Evolutionary conservation across 2,888 invertebrate species (phyloP), one percentile per base, ranked within the genome.

Genomic region (Spialia ferax): DNA sequence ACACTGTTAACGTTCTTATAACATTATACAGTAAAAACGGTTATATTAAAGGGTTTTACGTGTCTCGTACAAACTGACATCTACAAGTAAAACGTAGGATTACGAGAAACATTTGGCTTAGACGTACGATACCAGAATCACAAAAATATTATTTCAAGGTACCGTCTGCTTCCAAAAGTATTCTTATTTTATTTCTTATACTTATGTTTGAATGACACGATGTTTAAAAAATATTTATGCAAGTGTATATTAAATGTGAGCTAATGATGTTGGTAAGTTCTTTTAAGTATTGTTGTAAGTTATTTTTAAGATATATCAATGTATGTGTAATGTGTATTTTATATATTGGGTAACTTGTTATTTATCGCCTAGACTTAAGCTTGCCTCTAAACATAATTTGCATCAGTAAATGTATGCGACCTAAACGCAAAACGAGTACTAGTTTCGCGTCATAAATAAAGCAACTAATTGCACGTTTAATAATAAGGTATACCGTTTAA

Each of bases 61-160:
- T 35, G 13, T 15, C 54, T 26, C 20, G n/a, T 15, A 55, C 29
- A 63, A 63, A 63, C 42, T 48, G 56, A 48, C 45, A 63, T 45
- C 23, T 23, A 56, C 50, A 61, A 61, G 52, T 54, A 57, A 48
- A 63, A 57, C 29, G 32, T 48, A 57, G 23, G 18, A 48, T 45
- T 32, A 54, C 23, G 56, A 48, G 56, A 48, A 57, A 57, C 64
- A 57, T 45, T 64, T 57, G 64, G 64, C 57, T 57, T 50, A 32
- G 48, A 35, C 57, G 64, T 57, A 64, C 50, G 57, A 11, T 26
- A 15, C 23, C 57, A 57, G 64, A 64, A 64, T 57, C 48, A 63
- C 48, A 64, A 64, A 50, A 13, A 57, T 29, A 64, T 64, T 64
- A 29, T 56, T 42, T 56, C 56, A 64, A 64, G 50, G 50, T 18